Base-by-base conservation (phyloP, 1,140 invertebrate genomes). In the Zaprionus gabonicus region DNA sequence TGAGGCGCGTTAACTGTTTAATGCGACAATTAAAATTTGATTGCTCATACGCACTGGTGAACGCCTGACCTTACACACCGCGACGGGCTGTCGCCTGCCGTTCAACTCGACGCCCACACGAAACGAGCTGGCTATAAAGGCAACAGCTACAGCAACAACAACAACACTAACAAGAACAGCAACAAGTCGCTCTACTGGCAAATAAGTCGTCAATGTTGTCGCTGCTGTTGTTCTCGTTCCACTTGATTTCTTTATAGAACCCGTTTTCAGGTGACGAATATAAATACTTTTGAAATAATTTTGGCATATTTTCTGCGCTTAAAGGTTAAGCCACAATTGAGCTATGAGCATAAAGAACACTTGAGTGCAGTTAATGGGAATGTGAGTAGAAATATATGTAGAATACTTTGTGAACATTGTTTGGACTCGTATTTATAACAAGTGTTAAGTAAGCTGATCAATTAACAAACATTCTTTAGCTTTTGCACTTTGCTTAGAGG, bases 21-120 rank as follows among this genome's bases (percentile, higher is more conserved):
- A 85, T 78, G 82, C 63, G 81, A 81, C 81, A 85, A 84, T 84
- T 84, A 82, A 82, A 71, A 71, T 74, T 82, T 51, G 46, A 77
- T 86, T 86, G 82, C 82, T 86, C 82, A 86, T 80, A 87, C 82
- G 83, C 82, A 82, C 76, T 87, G 82, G 80, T 86, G 82, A 86
- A 87, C 83, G 82, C 71, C 76, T 86, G 82, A 86, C 82, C 82
- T 86, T 86, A 87, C 51, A 17, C 49, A 49, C 17, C 27, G 51
- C 25, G 15, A n/a, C 58, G 58, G n/a, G 9, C 12, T 62, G 56
- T 53, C 56, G 31, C 25, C 15, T 15, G 41, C 46, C 44, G 9
- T 41, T 62, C 49, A 36, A 75, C 79, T 63, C 56, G 59, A 75
- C 79, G 83, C 82, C 72, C 83, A 86, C 83, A 84, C 70, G 28